Conservation (phyloP, 2,888 invertebrate species). For the Trachelus iudaicus region DNA sequence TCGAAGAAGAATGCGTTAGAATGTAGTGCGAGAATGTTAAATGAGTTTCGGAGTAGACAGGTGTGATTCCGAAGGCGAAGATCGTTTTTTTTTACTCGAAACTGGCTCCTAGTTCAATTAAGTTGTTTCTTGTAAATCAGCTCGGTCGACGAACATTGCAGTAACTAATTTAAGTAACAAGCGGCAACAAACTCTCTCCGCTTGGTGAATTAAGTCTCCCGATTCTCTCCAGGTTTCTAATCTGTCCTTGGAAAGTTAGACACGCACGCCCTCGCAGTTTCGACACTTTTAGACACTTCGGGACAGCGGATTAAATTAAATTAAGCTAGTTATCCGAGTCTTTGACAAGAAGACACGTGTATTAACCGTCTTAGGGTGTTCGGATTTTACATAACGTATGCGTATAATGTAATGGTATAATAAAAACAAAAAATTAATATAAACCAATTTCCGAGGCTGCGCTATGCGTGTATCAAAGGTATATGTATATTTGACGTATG, state of each 20-base stretch:
- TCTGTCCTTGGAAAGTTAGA: slow-evolving; percentile 16
- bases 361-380: no score
- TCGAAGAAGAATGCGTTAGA: no score
- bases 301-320: slow-evolving; percentile 19
- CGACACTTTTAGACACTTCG: slow-evolving; percentile 16
- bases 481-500: no score
- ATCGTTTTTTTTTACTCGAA: no score
- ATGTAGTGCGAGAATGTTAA: no score
- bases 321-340: slow-evolving; percentile 11
- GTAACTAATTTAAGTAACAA: slow-evolving; percentile 15
- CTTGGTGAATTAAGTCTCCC: slow-evolving; percentile 9
- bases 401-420: no score
- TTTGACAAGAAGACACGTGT: background rate
- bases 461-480: no score
- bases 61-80: no score
- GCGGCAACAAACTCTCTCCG: slow-evolving; percentile 12
- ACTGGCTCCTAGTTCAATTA: slow-evolving; percentile 14
- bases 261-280: slow-evolving; percentile 10
- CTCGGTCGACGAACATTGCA: slow-evolving; percentile 15
- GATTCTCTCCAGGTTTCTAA: slow-evolving; percentile 4
- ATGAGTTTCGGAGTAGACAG: no score
- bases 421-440: no score
- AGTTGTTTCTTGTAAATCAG: slow-evolving; percentile 33
- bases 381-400: no score
- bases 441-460: no score